Base-by-base conservation (phyloP, 2,888 invertebrate species). In the Lypha dubia region DNA sequence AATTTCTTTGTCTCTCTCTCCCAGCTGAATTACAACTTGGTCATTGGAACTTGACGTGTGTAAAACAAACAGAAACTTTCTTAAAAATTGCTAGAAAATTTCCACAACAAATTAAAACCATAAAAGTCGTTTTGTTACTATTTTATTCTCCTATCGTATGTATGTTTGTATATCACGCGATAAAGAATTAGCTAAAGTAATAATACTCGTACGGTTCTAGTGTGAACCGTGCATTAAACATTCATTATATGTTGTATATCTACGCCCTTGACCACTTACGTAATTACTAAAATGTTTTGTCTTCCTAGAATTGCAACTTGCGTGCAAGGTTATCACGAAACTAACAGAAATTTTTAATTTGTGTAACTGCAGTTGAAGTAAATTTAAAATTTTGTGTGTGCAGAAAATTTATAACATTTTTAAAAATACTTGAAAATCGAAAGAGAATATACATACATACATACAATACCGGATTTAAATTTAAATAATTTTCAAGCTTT, bases 221-320 rank as follows among this genome's bases (percentile, higher is more conserved):
- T 41, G 4, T 41, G 44, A 44, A 44, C 5, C 9, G 4, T 5
- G 44, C n/a, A 67, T 51, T 20, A 7, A 51, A 35, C 32, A 17
- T 41, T 41, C n/a, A 68, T 56, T 35, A 73, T 49, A 58, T 76
- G 58, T 22, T n/a, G n/a, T n/a, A n/a, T n/a, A n/a, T n/a, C n/a
- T n/a, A n/a, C n/a, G n/a, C n/a, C 76, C 67, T 67, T 76, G 58
- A 76, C 76, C 58, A 76, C n/a, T 20, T 20, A 49, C 28, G 56
- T 56, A 53, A 13, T 56, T 58, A 46, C 20, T 13, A 49, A 22
- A 5, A 13, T 56, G 17, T 24, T 20, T 53, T 8, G 5, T 56
- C 13, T 51, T 53, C 22, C 9, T 6, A 56, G 11, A 53, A 22
- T 56, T 67, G 56, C 65, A 53, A 49, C 5, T 20, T 49, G 49